phyloP scores from a whole-genome alignment of 2,113 vertebrate species.

The Eurypyga helias region DNA sequence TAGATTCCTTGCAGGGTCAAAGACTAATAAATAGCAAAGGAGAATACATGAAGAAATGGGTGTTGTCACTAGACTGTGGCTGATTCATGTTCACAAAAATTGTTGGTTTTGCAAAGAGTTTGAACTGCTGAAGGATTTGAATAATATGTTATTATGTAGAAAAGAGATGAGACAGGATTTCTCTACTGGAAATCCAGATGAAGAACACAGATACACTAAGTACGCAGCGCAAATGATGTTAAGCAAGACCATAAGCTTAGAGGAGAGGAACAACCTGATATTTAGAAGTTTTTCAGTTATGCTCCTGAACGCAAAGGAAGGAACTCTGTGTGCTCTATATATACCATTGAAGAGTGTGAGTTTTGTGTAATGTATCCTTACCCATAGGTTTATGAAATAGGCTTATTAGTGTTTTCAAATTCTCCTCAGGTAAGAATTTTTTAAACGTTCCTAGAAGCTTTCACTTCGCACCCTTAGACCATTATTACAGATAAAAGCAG shows the following conservation, averaged over 20 bases:
- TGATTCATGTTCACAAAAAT: neutral
- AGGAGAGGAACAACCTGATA: neutral
- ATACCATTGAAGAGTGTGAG: neutral
- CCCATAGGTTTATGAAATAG: neutral
- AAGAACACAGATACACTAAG: neutral
- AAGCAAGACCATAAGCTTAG: neutral
- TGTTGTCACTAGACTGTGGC: neutral
- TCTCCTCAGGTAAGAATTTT: neutral
- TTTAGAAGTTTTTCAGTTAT: neutral
- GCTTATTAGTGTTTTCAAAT: neutral
- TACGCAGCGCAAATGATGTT: neutral
- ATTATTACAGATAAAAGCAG: neutral
- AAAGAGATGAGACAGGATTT: neutral
- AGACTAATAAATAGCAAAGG: neutral
- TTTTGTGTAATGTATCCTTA: neutral
- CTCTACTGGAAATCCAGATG: neutral
- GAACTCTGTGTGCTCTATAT: neutral
- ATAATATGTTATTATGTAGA: neutral
- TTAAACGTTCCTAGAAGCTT: neutral
- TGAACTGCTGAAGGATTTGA: neutral
- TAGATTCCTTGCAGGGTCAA: neutral
- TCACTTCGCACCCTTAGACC: neutral
- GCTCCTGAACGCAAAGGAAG: neutral
- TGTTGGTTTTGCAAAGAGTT: neutral
- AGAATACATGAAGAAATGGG: neutral